Evolutionary conservation across 2,113 vertebrate genomes (phyloP).

Genomic region (Rhinopomastus cyanomelas): DNA sequence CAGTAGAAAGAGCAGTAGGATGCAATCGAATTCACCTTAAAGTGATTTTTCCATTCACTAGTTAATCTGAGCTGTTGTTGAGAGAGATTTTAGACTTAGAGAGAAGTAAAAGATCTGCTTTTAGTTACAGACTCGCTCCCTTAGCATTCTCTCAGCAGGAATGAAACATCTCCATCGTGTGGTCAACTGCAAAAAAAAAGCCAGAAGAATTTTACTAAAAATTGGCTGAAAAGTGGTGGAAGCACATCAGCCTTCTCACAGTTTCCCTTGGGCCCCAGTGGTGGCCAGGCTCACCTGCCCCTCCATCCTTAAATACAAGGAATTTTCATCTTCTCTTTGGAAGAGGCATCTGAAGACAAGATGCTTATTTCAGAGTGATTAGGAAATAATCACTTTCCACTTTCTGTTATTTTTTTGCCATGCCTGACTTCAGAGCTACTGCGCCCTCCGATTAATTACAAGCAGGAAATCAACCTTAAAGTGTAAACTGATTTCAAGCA

Average conservation of each 20-base stretch:
- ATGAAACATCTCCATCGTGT: conserved; percentile 66
- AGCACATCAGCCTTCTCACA: fast-evolving
- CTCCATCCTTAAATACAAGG: background rate
- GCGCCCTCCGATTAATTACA: background rate
- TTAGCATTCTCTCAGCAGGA: background rate
- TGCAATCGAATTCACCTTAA: background rate
- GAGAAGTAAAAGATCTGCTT: too few species aligned
- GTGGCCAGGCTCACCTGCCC: fast-evolving
- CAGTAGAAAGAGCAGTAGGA: background rate
- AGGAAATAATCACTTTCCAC: background rate
- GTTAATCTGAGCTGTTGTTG: background rate
- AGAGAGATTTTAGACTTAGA: too few species aligned
- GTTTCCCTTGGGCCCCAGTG: fast-evolving
- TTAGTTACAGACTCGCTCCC: background rate
- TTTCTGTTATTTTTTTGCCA: background rate
- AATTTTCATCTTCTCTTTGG: background rate
- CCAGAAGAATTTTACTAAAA: background rate
- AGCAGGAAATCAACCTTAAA: background rate
- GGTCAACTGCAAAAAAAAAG: background rate
- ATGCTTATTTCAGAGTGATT: background rate
- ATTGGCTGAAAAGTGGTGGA: fast-evolving
- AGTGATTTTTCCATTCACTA: background rate
- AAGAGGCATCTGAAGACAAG: background rate
- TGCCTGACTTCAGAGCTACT: background rate
- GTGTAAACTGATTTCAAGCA: background rate